Evolutionary conservation across 64 coral and sea anemone genomes (phyloP).

Genomic region (Cladopsammia gracilis): DNA sequence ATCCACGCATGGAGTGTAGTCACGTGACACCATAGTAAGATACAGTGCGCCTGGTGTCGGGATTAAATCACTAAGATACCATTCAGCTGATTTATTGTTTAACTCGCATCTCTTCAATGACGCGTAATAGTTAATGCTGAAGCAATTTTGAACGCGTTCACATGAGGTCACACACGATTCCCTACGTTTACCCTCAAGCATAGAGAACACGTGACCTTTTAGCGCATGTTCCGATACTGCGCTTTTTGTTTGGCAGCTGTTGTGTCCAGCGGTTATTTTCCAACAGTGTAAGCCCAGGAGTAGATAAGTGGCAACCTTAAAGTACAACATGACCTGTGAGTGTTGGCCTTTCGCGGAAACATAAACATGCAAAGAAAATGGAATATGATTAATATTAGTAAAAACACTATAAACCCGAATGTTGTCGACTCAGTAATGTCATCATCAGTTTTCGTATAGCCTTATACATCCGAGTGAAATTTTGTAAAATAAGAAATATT

Average conservation of each 20-base stretch:
- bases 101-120: constrained; percentile 49
- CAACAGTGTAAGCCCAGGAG: not conserved
- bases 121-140: constrained; percentile 74
- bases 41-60: constrained; percentile 28
- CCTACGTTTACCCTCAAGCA: constrained; percentile 3
- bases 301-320: not conserved
- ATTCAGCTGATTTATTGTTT: constrained; percentile 70
- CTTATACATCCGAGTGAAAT: no score
- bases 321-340: not conserved
- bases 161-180: constrained; percentile 45
- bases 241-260: not conserved
- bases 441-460: no score
- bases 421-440: no score
- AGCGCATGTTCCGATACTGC: constrained; percentile 28
- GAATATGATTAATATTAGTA: not conserved
- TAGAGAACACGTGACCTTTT: constrained; percentile 30
- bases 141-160: constrained; percentile 49
- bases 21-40: constrained; percentile 61
- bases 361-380: not conserved
- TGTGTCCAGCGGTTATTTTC: constrained; percentile 26
- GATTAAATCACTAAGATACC: constrained; percentile 49
- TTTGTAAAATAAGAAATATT: no score
- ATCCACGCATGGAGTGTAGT: constrained; percentile 68
- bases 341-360: not conserved
- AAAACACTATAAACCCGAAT: no score